Evolutionary conservation across 2,888 invertebrate species (phyloP).

Genomic region (Mimumesa dahlbomi): DNA sequence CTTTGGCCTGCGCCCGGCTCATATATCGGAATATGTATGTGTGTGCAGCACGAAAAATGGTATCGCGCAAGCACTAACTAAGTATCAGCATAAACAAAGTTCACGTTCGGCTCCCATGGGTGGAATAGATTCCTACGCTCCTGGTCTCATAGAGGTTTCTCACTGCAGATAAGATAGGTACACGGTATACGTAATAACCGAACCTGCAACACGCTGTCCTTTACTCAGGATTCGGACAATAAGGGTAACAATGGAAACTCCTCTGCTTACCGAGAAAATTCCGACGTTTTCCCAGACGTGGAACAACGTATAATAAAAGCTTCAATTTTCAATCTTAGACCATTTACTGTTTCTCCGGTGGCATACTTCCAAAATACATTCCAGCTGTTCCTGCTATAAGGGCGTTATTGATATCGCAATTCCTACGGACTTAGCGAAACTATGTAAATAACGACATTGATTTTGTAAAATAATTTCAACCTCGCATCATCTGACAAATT

Average conservation of each 20-base stretch:
- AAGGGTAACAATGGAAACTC: slow-evolving; percentile 26
- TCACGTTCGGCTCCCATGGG: background rate
- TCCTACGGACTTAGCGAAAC: background rate
- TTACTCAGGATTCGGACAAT: slow-evolving; percentile 32
- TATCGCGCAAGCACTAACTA: background rate
- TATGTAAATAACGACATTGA: background rate
- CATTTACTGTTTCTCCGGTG: slow-evolving; percentile 5
- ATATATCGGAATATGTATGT: no score
- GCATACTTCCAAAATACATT: slow-evolving; percentile 23
- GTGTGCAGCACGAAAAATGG: background rate
- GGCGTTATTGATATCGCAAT: slow-evolving; percentile 25
- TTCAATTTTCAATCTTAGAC: slow-evolving; percentile 35
- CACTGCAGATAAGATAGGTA: slow-evolving; percentile 23
- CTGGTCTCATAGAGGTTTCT: slow-evolving; percentile 18
- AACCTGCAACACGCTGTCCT: slow-evolving; percentile 28
- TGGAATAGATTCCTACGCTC: slow-evolving; percentile 14
- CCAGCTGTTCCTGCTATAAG: background rate
- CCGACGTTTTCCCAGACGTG: slow-evolving; percentile 3
- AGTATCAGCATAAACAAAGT: slow-evolving; percentile 21
- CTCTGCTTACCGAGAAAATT: slow-evolving; percentile 10
- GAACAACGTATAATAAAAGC: slow-evolving; percentile 28
- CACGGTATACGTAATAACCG: slow-evolving; percentile 25
- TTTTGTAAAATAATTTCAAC: background rate
- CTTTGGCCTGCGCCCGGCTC: no score
- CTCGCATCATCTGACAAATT: no score